These are phyloP conservation scores for Perizoma flavofasciatum DNA, from an alignment of 2,888 invertebrate species.

Conservation along the genomic window DNA sequence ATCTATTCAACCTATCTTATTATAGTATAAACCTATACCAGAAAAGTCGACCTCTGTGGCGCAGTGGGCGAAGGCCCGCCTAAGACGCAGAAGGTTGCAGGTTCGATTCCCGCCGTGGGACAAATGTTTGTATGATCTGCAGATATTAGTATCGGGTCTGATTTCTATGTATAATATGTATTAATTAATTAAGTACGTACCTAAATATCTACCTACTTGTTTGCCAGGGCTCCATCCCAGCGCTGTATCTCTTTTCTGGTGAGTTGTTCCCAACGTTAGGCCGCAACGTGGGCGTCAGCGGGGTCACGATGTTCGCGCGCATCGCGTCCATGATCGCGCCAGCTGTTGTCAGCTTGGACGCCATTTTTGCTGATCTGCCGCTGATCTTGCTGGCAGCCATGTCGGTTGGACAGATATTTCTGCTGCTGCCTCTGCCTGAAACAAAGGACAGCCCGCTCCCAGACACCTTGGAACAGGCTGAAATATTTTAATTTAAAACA, in stretches of 20 bases:
- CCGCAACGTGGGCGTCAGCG: constrained; percentile 89
- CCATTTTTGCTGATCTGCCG: constrained; percentile 55
- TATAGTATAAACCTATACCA: no score
- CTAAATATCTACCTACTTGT: constrained; percentile 33
- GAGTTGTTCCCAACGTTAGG: constrained; percentile 91
- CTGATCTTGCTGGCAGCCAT: constrained; percentile 59
- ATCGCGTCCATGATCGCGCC: constrained; percentile 89
- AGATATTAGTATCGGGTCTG: no score
- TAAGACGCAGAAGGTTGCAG: no score
- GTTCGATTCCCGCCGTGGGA: no score
- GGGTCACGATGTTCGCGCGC: constrained; percentile 89
- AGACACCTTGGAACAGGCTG: constrained; percentile 81
- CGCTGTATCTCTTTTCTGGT: constrained; percentile 89
- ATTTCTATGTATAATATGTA: no score
- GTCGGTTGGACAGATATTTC: constrained; percentile 60
- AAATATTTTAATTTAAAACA: constrained; percentile 42
- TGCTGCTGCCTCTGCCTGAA: constrained; percentile 72
- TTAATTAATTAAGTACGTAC: constrained; percentile 3
- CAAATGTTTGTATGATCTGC: no score
- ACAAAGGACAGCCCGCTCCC: constrained; percentile 74
- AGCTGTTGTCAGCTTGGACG: constrained; percentile 59
- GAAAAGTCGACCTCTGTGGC: no score
- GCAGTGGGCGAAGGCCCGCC: no score
- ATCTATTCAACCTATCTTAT: no score
- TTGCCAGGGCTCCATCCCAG: constrained; percentile 76